Conservation (phyloP, 2,113 vertebrate species). For the Nerophis lumbriciformis region DNA sequence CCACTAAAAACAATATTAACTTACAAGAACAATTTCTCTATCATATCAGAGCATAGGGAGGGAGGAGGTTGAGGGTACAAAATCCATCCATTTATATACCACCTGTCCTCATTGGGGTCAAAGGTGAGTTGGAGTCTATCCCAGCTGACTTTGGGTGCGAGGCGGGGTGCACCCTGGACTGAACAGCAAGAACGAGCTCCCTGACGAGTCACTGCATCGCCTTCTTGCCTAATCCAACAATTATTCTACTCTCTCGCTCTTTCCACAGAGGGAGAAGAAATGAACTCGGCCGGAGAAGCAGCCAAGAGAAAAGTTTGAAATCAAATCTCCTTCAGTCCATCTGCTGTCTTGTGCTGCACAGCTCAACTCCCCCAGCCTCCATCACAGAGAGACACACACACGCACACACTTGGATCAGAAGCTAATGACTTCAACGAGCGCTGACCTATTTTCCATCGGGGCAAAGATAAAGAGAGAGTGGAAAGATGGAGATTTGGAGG, state of each 20-base stretch:
- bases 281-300: constrained; percentile 48
- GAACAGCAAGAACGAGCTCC: too few relatives aligned
- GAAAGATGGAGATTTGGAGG: constrained; percentile 39
- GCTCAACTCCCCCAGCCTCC: constrained; percentile 63
- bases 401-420: constrained; percentile 23
- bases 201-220: too few relatives aligned
- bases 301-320: constrained; percentile 59
- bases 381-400: constrained; percentile 13
- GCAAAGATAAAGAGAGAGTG: constrained; percentile 39
- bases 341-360: constrained; percentile 53
- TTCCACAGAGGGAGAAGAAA: constrained; percentile 33
- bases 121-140: too few relatives aligned
- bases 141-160: too few relatives aligned
- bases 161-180: too few relatives aligned
- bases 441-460: constrained; percentile 54
- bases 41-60: too few relatives aligned
- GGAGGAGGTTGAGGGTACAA: too few relatives aligned
- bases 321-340: constrained; percentile 61
- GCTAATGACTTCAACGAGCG: constrained; percentile 45
- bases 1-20: too few relatives aligned
- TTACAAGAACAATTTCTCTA: too few relatives aligned
- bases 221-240: too few relatives aligned
- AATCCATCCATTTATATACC: too few relatives aligned
- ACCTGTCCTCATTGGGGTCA: too few relatives aligned
- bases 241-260: neutral